These are phyloP conservation scores for Tipula vernalis DNA, from an alignment of 2,888 invertebrate species.

Conservation along the genomic window DNA sequence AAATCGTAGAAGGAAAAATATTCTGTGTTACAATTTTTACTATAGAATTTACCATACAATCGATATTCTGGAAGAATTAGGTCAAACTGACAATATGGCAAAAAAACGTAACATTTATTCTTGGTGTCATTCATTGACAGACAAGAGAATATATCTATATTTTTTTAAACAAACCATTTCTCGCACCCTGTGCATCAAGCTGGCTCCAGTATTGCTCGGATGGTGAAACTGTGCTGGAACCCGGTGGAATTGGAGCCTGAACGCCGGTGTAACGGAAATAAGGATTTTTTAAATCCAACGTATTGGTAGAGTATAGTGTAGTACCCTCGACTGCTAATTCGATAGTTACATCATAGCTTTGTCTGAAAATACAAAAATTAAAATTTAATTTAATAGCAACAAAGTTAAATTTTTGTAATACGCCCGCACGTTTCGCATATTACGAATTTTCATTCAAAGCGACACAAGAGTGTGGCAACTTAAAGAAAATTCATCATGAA, in stretches of 20 bases:
- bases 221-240: conserved; percentile 79
- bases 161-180: conserved; percentile 24
- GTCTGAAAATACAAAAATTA: conserved; percentile 39
- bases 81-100: background rate
- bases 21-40: background rate
- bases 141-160: background rate
- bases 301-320: conserved; percentile 73
- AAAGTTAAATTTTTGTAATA: too few relatives aligned
- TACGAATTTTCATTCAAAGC: too few relatives aligned
- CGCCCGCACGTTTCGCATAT: too few relatives aligned
- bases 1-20: too few relatives aligned
- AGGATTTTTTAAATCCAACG: conserved; percentile 94
- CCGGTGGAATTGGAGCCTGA: conserved; percentile 85
- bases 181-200: conserved; percentile 55
- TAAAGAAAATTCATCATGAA: too few relatives aligned
- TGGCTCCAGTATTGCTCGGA: conserved; percentile 88
- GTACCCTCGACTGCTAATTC: conserved; percentile 85
- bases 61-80: too few relatives aligned
- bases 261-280: conserved; percentile 95
- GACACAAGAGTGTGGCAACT: too few relatives aligned
- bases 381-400: background rate
- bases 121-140: conserved; percentile 6
- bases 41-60: background rate
- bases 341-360: conserved; percentile 98
- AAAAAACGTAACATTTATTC: background rate